phyloP scores from a whole-genome alignment of 1,140 invertebrate genomes.

The Drosophila persimilis region DNA sequence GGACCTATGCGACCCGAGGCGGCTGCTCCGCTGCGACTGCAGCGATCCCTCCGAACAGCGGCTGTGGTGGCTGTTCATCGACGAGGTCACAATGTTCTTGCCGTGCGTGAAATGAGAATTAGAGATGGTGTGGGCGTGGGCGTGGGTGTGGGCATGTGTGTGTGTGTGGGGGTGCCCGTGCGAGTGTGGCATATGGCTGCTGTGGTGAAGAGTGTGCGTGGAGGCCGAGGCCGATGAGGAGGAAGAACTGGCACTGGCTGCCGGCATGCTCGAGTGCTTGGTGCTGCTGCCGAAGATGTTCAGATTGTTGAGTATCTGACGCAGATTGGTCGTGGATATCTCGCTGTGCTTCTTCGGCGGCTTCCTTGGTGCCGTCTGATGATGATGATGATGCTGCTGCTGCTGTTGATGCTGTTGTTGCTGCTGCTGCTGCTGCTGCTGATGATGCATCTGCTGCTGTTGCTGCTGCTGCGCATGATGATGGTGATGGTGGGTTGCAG shows the following conservation, averaged over 20 bases:
- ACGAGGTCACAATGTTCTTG: constrained; percentile 74
- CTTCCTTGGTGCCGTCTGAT: constrained; percentile 62
- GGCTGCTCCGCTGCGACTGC: constrained; percentile 80
- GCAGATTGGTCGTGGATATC: constrained; percentile 86
- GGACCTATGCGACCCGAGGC: constrained; percentile 78
- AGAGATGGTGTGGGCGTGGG: constrained; percentile 16
- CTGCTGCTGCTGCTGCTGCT: constrained; percentile 29
- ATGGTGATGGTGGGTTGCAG: constrained; percentile 38
- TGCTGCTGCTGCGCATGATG: constrained; percentile 33
- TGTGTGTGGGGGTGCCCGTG: constrained; percentile 11
- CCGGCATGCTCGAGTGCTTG: constrained; percentile 58
- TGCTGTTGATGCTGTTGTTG: constrained; percentile 43
- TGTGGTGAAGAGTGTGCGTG: constrained; percentile 16
- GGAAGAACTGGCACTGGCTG: constrained; percentile 36
- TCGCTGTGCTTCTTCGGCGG: constrained; percentile 77
- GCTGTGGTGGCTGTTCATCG: constrained; percentile 81
- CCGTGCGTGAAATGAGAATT: constrained; percentile 65
- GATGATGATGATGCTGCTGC: constrained; percentile 29
- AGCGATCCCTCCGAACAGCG: constrained; percentile 79
- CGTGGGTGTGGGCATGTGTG: constrained; percentile 23
- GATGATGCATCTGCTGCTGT: constrained; percentile 17
- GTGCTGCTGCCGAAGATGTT: constrained; percentile 89
- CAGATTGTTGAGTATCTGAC: constrained; percentile 90
- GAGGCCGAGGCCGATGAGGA: constrained; percentile 34
- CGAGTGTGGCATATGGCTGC: constrained; percentile 29